These are phyloP conservation scores for Hypsopygia costalis DNA, from an alignment of 2,888 invertebrate genomes.

Conservation along the genomic window DNA sequence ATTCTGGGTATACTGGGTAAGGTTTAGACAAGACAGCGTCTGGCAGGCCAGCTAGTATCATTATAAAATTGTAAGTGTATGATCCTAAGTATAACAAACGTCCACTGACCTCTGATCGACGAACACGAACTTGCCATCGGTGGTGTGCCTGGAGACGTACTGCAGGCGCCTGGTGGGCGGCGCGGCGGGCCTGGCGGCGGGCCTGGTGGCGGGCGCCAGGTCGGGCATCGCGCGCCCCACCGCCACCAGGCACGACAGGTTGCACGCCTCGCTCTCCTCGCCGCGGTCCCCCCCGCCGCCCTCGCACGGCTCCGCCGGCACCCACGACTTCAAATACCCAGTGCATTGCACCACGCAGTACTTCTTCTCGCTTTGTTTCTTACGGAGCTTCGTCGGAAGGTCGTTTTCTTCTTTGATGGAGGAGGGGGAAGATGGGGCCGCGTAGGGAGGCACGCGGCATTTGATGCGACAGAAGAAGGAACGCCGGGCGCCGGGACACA, in stretches of 20 bases:
- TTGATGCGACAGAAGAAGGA: conserved; percentile 98
- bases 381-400: conserved; percentile 79
- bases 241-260: conserved; percentile 93
- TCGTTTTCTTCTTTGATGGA: conserved; percentile 88
- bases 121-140: conserved; percentile 95
- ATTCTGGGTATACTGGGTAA: too few species aligned
- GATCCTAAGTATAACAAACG: too few species aligned
- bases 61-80: too few species aligned
- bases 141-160: conserved; percentile 91
- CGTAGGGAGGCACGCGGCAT: conserved; percentile 75
- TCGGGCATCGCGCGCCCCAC: conserved; percentile 88
- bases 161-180: conserved; percentile 83
- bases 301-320: conserved; percentile 87
- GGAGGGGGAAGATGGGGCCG: conserved; percentile 5
- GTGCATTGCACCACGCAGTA: conserved; percentile 95
- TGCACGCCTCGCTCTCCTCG: conserved; percentile 77
- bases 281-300: conserved; percentile 83
- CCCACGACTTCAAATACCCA: conserved; percentile 96
- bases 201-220: conserved; percentile 55
- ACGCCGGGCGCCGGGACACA: conserved; percentile 93
- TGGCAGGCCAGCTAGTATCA: too few species aligned
- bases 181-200: conserved; percentile 21
- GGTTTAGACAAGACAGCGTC: not conserved
- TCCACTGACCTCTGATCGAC: conserved; percentile 90
- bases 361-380: conserved; percentile 88